Evolutionary conservation across 2,797 vertebrate species (phyloP), one percentile per base, ranked within the genome.

Genomic region (Chromobotia macracanthus): DNA sequence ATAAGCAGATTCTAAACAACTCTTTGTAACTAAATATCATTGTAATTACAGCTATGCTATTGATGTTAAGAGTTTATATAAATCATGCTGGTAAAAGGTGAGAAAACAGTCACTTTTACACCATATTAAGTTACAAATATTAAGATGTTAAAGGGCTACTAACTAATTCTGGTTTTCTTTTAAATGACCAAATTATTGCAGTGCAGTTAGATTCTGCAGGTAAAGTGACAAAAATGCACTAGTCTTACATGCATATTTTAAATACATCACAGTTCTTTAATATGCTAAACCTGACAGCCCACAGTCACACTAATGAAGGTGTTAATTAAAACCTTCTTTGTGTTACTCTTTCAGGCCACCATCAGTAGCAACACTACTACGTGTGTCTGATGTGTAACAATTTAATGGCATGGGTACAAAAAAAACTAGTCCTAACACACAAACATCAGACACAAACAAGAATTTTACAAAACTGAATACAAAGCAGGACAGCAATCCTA

Each of bases 401-500:
- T 16, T 50, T 9, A 8, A 8, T 19, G 18, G 51, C 51, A 55
- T 19, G 18, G 51, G 8, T 8, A 41, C 38, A n/a, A 19, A 50
- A 18, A 50, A 55, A 55, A n/a, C 2, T 63, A 3, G 12, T 8
- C 11, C 10, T 48, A 16, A 48, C 15, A 13, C 46, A 48, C 15
- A 48, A 48, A 16, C 46, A 48, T 48, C 15, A 48, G 15, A 5
- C 48, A 51, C 48, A 35, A 63, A 35, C 60, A 53, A 50, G 18
- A 16, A 23, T 21, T 16, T 25, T 35, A 55, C 61, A 1, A 19
- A 63, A 25, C 8, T 23, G 3, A 56, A 38, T 7, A 23, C 18
- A 41, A 28, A 56, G 74, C 11, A 61, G 19, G 65, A n/a, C n/a
- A n/a, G n/a, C n/a, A 63, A 41, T 10, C n/a, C 72, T 65, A 76